These are phyloP conservation scores for Pogonocherus hispidulus DNA, from an alignment of 2,888 invertebrate species.

Conservation along the genomic window DNA sequence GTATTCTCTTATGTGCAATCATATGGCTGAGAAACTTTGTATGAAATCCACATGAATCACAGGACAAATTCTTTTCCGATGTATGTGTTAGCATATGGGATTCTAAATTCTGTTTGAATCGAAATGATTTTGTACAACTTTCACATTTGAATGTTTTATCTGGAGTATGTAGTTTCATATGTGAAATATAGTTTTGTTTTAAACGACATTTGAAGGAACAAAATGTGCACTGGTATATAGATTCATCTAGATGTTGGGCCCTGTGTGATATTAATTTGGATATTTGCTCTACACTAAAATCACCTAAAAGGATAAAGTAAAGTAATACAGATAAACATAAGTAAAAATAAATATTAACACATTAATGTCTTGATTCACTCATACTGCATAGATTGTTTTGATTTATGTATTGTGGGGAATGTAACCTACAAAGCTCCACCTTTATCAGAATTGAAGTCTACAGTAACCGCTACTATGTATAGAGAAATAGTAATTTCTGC, in stretches of 20 bases:
- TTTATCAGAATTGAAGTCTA: no score
- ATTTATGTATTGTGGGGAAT: no score
- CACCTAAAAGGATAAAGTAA: conserved; percentile 57
- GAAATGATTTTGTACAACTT: conserved; percentile 73
- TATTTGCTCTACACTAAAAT: conserved; percentile 67
- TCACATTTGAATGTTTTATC: conserved; percentile 74
- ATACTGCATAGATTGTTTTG: no score
- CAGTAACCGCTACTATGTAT: no score
- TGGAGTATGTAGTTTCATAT: conserved; percentile 73
- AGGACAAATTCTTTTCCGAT: conserved; percentile 72
- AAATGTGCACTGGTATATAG: conserved; percentile 69
- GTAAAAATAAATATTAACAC: no score
- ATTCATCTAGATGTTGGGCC: conserved; percentile 71
- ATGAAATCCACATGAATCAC: conserved; percentile 78
- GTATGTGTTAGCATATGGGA: conserved; percentile 73
- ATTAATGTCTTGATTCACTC: no score
- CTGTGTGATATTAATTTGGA: conserved; percentile 74
- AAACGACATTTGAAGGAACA: conserved; percentile 74
- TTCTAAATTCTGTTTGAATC: conserved; percentile 73
- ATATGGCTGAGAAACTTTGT: conserved; percentile 78
- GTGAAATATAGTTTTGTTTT: conserved; percentile 73
- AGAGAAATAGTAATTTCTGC: no score
- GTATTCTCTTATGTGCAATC: conserved; percentile 76
- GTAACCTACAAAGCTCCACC: no score
- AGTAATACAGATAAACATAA: no score